A percentile compares a stretch with the other conserved stretches of the same genome.
Evolutionary conservation across 2,888 invertebrate genomes (phyloP).

Genomic region (Leptopilina drosophilae): DNA sequence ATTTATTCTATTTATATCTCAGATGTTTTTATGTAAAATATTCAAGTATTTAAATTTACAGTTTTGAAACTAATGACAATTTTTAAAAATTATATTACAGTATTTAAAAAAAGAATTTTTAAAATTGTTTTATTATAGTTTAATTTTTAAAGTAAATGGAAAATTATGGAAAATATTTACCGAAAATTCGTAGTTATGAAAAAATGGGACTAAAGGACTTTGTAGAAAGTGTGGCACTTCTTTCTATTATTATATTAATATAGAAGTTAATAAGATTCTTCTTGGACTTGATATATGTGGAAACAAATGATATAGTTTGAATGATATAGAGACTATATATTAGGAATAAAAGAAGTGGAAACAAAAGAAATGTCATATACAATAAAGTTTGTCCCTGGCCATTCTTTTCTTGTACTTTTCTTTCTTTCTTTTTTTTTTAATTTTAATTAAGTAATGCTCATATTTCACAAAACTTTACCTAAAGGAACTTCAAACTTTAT

Average conservation of each 20-base stretch:
- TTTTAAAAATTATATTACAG: too few relatives aligned
- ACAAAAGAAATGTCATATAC: constrained; percentile 18
- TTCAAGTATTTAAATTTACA: too few relatives aligned
- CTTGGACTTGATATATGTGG: not conserved
- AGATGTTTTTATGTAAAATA: too few relatives aligned
- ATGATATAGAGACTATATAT: not conserved
- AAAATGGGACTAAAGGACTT: too few relatives aligned
- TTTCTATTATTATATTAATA: not conserved
- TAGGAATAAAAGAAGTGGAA: constrained; percentile 4
- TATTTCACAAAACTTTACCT: not conserved
- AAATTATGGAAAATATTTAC: too few relatives aligned
- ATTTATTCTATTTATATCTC: too few relatives aligned
- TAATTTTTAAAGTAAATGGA: too few relatives aligned
- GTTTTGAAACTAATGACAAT: too few relatives aligned
- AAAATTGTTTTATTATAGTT: too few relatives aligned
- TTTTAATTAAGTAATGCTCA: constrained; percentile 11
- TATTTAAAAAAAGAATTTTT: too few relatives aligned
- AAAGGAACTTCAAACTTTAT: not conserved
- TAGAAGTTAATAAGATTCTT: not conserved
- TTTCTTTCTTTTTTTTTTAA: not conserved
- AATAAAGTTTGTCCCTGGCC: not conserved
- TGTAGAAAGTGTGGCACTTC: too few relatives aligned
- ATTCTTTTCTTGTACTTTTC: constrained; percentile 6
- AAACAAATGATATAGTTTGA: constrained; percentile 11
- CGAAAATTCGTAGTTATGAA: too few relatives aligned